A percentile compares a stretch with the other conserved stretches of the same genome.
Conservation (phyloP, 2,797 vertebrate genomes). For the Potorous gilbertii region DNA sequence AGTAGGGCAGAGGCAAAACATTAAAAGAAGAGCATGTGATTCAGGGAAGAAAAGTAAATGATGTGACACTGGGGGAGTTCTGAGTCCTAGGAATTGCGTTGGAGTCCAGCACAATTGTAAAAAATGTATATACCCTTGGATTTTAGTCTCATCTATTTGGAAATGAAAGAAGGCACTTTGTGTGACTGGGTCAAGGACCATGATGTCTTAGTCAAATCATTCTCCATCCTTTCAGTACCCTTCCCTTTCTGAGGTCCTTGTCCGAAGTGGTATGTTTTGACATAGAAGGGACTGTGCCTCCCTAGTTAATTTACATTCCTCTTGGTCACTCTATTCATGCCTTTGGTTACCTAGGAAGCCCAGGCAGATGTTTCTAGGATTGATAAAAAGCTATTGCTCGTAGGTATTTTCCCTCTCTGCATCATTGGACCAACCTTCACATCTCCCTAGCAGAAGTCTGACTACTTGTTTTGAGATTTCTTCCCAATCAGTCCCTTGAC, state of each 20-base stretch:
- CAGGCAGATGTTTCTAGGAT: neutral
- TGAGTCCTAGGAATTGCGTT: neutral
- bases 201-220: slow-evolving; percentile 20
- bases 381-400: neutral
- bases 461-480: neutral
- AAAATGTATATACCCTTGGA: neutral
- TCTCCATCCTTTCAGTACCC: slow-evolving; percentile 18
- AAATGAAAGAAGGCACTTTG: slow-evolving; percentile 60
- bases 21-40: neutral
- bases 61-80: neutral
- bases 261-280: neutral
- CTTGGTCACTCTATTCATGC: neutral
- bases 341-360: neutral
- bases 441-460: neutral
- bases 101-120: neutral
- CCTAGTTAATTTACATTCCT: neutral
- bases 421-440: neutral
- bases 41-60: neutral
- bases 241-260: neutral
- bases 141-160: slow-evolving; percentile 51
- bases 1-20: neutral
- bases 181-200: slow-evolving; percentile 58
- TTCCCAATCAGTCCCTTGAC: neutral
- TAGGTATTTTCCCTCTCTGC: neutral
- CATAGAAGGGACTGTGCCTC: neutral